Evolutionary conservation across 2,888 invertebrate species (phyloP), one percentile per base, ranked within the genome.

Genomic region (Parasteatoda lunata): DNA sequence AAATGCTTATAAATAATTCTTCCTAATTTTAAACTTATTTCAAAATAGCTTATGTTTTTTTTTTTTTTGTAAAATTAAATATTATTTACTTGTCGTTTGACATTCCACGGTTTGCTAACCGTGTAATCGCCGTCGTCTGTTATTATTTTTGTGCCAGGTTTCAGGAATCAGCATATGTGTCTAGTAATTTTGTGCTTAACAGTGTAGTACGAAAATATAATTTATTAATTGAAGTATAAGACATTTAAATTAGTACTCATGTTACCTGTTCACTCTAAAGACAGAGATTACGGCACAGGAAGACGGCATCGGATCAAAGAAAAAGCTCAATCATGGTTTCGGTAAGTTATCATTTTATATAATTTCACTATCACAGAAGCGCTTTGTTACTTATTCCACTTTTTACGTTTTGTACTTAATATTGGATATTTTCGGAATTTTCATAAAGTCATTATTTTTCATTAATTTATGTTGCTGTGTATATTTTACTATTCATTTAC

Each of bases 191-290:
- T 49, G 54, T 69, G 75, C 30, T 75, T 4, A 7, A 30, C 15
- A n/a, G 51, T 73, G 13, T 68, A 13, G 9, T 49, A 48, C 6
- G 45, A 13, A 48, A 9, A 59, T 54, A 59, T 52, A 81, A 81
- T 15, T 48, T 73, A 75, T 69, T 66, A 5, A 66, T 75, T 75
- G 48, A 66, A 66, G 13, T 49, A 51, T 64, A 71, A 70, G 48
- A 76, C 49, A 59, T 3, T 52, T 45, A 13, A 73, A 11, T 69
- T 51, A 68, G 47, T 64, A 82, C 72, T 71, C 86, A 92, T 92
- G 92, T 90, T 92, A 84, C 92, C 92, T 15, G 89, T 92, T 82
- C 92, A 92, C 84, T 90, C 90, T 72, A 90, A 91, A 84, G 92
- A 92, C 84, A 91, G 91, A 77, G 91, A 91, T 73, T 91, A 91